Base-by-base conservation (phyloP, 92 coral and sea anemone species). In the Parazoanthus darwini region DNA sequence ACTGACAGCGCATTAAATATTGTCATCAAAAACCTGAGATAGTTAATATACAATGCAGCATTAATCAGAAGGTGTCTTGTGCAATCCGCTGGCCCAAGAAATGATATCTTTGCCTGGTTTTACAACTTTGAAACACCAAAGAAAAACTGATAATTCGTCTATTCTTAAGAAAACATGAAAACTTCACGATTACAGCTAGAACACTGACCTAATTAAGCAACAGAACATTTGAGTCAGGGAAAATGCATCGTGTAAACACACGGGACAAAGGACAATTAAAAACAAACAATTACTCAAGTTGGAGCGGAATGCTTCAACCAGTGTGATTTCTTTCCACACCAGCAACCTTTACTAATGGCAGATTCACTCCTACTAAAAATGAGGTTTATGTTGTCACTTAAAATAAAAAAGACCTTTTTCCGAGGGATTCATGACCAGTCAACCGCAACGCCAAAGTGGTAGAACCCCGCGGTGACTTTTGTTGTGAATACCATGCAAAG, bases 391-490 rank as follows among this genome's bases (percentile, higher is more conserved):
- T 22, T 23, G 18, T 44, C 38, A 22, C 9, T 54, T 3, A 50
- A 51, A 25, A 66, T 26, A 42, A 26, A 70, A 63, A 71, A 71
- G 54, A 14, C 38, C 42, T 15, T 71, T 46, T 82, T 84, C 33
- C 22, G 39, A 48, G 25, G 78, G 37, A 71, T 6, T 29, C 26
- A 66, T 25, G 43, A 84, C 26, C 87, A 84, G 16, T 46, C 54
- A 65, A 82, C 54, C 74, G 86, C 18, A 23, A 66, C 74, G 39
- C 18, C 8, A 44, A 3, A 11, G 35, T 8, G 35, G 36, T 9
- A 46, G 78, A 71, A 68, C 87, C 87, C 87, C 75, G 87, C 87
- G 50, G 87, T 51, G 87, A 13, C 25, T 16, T 83, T 84, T 84
- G 46, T 84, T 84, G 68, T 71, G 65, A 71, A 84, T 82, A 82